Evolutionary conservation across 2,113 vertebrate genomes (phyloP), one percentile per base, ranked within the genome.

Genomic region (Strigops habroptila): DNA sequence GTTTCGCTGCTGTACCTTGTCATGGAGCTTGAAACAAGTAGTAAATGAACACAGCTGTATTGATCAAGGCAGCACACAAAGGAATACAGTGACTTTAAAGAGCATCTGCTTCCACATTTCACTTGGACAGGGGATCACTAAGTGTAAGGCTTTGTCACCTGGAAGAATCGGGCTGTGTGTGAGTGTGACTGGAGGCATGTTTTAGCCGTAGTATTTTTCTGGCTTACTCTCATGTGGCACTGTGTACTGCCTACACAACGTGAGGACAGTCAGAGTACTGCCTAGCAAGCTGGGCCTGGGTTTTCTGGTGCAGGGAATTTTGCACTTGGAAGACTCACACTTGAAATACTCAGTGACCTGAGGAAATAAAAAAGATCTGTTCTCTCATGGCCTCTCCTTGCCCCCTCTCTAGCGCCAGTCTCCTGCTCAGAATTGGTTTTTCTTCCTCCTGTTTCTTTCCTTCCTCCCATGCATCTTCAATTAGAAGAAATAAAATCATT

Each of bases 1-100:
- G 83, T 96, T 95, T 94, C 80, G 0, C 55, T 88, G 60, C 62
- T 69, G n/a, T 60, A 18, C 69, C 68, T 94, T 60, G 82, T 83
- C 76, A 3, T 0, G 1, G 39, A 83, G 75, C 85, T 91, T 4
- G 1, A 43, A 82, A 73, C 73, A 83, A 78, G 64, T 67, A 78
- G 64, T 67, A 41, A 83, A 86, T 64, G 43, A 90, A 65, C 78
- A 86, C 1, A 3, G 30, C 68, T 51, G 18, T 60, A 48, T 68
- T 19, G 79, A 83, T 77, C 27, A 57, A 78, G 67, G 63, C 46
- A 43, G 53, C 18, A 1, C 6, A 35, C 18, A 22, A 9, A 60
- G 35, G 27, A 65, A 22, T 48, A 30, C 31, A 15, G 39, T 3
- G 28, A 16, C 62, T 88, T 88, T 81, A 16, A 44, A 59, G 67